Conservation (phyloP, 1,140 invertebrate genomes). For the Neodiprion fabricii region DNA sequence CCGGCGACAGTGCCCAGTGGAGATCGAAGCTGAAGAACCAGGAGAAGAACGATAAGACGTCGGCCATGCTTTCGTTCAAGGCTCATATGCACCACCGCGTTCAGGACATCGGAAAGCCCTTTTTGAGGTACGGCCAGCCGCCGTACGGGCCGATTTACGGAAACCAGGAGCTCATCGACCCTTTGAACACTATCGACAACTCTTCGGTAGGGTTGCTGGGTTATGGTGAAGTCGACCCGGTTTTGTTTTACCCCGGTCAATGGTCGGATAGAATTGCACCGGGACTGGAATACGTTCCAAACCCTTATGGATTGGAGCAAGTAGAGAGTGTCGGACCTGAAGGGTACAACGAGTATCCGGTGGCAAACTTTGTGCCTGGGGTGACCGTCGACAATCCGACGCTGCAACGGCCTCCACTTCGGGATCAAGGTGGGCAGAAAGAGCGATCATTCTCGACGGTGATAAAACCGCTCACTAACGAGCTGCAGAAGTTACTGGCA, state of each 20-base stretch:
- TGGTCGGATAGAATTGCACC: not conserved
- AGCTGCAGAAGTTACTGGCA: slow-evolving; percentile 31
- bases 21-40: slow-evolving; percentile 11
- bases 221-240: not conserved
- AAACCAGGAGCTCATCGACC: not conserved
- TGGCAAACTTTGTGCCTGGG: no score
- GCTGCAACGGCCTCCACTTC: no score
- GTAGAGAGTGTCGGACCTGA: no score
- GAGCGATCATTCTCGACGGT: slow-evolving; percentile 24
- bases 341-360: no score
- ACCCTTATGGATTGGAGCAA: not conserved
- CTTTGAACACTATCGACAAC: not conserved
- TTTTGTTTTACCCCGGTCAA: not conserved
- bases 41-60: slow-evolving; percentile 18
- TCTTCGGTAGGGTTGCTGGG: not conserved
- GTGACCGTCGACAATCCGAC: no score
- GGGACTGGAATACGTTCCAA: not conserved
- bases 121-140: slow-evolving; percentile 12
- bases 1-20: not conserved
- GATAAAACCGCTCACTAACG: slow-evolving; percentile 29
- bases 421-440: not conserved
- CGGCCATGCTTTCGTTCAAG: slow-evolving; percentile 30
- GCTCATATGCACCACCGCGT: slow-evolving; percentile 35
- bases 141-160: no score
- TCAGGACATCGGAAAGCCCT: slow-evolving; percentile 30